phyloP scores from a whole-genome alignment of 2,888 invertebrate species.

The Trissolcus japonicus region DNA sequence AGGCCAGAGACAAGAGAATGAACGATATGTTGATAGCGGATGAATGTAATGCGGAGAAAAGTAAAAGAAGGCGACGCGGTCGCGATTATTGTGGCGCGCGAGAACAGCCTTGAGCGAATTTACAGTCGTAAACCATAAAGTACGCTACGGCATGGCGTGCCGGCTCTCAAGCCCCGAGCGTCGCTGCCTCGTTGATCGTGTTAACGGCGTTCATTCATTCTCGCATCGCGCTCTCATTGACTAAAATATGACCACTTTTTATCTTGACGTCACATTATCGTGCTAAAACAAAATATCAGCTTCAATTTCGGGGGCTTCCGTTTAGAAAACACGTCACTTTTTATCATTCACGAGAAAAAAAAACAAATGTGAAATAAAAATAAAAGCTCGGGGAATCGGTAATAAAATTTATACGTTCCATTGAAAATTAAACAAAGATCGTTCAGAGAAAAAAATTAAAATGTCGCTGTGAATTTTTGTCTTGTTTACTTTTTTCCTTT shows the following conservation, averaged over 20 bases:
- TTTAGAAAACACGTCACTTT: conserved; percentile 1
- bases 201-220: conserved; percentile 58
- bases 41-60: conserved; percentile 22
- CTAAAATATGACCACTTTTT: conserved; percentile 54
- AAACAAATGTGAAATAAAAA: too few species aligned
- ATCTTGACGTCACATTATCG: conserved; percentile 33
- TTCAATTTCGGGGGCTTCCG: background rate
- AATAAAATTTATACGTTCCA: too few species aligned
- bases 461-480: too few species aligned
- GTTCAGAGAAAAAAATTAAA: too few species aligned
- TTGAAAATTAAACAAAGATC: too few species aligned
- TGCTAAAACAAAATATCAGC: conserved; percentile 26
- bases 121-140: conserved; percentile 61
- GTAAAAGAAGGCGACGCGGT: conserved; percentile 58
- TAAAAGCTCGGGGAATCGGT: too few species aligned
- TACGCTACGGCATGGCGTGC: conserved; percentile 52
- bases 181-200: conserved; percentile 55
- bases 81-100: conserved; percentile 62
- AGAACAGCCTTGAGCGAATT: conserved; percentile 59
- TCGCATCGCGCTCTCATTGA: conserved; percentile 57
- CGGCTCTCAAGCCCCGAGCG: conserved; percentile 45
- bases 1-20: too few species aligned
- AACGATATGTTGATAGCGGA: conserved; percentile 5
- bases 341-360: background rate
- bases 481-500: too few species aligned